Base-by-base conservation (phyloP, 2,113 vertebrate genomes). In the Progne subis region DNA sequence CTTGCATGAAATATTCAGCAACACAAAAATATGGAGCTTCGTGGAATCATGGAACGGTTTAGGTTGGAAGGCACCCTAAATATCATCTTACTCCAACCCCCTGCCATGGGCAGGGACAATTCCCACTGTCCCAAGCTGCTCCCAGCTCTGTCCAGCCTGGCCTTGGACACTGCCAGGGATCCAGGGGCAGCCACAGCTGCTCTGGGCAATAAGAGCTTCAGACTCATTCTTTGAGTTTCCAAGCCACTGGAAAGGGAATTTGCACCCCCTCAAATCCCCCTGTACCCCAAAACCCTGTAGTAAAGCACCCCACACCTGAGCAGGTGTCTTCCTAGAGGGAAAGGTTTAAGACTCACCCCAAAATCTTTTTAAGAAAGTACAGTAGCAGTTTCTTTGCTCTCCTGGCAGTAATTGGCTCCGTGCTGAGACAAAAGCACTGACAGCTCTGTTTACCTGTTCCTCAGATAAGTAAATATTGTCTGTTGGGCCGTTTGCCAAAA, bases 121-220 rank as follows among this genome's bases (percentile, higher is more conserved):
- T 75, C 1, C 28, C 46, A 68, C n/a, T 2, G 0, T 5, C 13
- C 28, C 18, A 75, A n/a, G 18, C 0, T 44, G 44, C 23, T 81
- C 52, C 28, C 24, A 52, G 25, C 19, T 20, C 28, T 0, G 0
- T 64, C 65, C 65, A 43, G 0, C 14, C 43, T 61, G n/a, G 13
- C 13, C 56, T 71, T 24, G 75, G n/a, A 2, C 47, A 71, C 29
- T 78, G 1, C 19, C 74, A 78, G 64, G 26, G 26, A 46, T 16
- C 5, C 32, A 55, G 32, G 8, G 9, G 12, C 28, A 69, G 28
- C 64, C 64, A 69, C 44, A 44, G 39, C 18, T 52, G 2, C 21
- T 69, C 18, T 43, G 63, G 43, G 9, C 16, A 52, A 52, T 31
- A 34, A 44, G 41, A 64, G 20, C n/a, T 92, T 78, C 14, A 18